Conservation (phyloP, 2,888 invertebrate species). For the Hirtodrosophila alboralis region DNA sequence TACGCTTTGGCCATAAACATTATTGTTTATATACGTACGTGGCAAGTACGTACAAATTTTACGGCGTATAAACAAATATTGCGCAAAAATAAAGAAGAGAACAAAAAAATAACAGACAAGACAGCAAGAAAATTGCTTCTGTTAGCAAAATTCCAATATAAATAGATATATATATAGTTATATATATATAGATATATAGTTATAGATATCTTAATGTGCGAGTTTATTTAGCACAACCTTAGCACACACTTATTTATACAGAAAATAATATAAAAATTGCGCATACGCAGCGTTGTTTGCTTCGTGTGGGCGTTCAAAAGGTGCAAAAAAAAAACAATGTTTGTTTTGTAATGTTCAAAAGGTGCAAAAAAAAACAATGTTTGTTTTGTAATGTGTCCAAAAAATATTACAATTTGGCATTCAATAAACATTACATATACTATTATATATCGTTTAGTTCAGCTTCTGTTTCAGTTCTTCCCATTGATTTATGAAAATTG, state of each 20-base stretch:
- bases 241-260: slow-evolving; percentile 2
- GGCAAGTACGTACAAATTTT: slow-evolving; percentile 2
- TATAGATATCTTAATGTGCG: not conserved
- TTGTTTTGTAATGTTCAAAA: too few species aligned
- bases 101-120: not conserved
- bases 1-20: slow-evolving; percentile 35
- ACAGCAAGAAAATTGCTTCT: slow-evolving; percentile 6
- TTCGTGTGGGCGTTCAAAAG: not conserved
- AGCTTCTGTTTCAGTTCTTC: too few species aligned
- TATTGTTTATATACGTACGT: slow-evolving; percentile 42
- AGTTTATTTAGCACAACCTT: not conserved
- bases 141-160: slow-evolving; percentile 29
- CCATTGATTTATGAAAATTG: too few species aligned
- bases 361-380: slow-evolving; percentile 26
- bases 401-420: too few species aligned
- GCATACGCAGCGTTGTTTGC: slow-evolving; percentile 37
- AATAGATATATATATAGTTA: slow-evolving; percentile 5
- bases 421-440: too few species aligned
- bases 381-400: too few species aligned
- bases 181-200: slow-evolving; percentile 1
- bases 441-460: too few species aligned
- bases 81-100: slow-evolving; percentile 1
- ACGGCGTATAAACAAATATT: slow-evolving; percentile 38
- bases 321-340: slow-evolving; percentile 18
- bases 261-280: slow-evolving; percentile 24